Evolutionary conservation across 2,888 invertebrate genomes (phyloP).

Genomic region (Molorchus minor): DNA sequence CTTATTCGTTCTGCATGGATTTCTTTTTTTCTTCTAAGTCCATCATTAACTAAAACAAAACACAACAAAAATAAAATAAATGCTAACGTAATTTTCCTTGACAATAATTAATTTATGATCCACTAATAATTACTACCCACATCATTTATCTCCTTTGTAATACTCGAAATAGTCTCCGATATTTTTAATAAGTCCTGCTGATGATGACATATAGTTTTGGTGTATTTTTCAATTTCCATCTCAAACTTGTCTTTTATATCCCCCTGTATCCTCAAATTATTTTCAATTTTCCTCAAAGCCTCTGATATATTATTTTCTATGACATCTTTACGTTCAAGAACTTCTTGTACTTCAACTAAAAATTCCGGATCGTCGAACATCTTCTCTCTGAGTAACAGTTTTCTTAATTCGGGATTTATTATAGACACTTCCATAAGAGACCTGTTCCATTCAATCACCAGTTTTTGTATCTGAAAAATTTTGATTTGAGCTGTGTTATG

Average conservation of each 20-base stretch:
- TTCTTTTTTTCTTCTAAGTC: constrained; percentile 16
- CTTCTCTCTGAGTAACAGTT: constrained; percentile 27
- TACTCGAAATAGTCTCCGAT: neutral
- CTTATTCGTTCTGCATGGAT: neutral
- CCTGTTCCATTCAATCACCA: constrained; percentile 27
- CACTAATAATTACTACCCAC: constrained; percentile 5
- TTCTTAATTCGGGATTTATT: constrained; percentile 26
- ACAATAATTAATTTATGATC: neutral
- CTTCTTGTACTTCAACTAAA: constrained; percentile 22
- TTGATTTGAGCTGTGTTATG: too few relatives aligned
- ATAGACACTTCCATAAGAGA: constrained; percentile 27
- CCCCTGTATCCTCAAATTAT: constrained; percentile 3
- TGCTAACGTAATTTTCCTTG: neutral
- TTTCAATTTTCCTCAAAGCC: constrained; percentile 7
- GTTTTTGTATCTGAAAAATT: constrained; percentile 29
- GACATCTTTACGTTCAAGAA: constrained; percentile 3
- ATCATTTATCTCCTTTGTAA: constrained; percentile 13
- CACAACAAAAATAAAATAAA: neutral
- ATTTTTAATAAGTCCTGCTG: constrained; percentile 6
- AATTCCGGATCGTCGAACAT: constrained; percentile 22
- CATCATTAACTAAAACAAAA: constrained; percentile 2
- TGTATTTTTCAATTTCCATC: constrained; percentile 8
- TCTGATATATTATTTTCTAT: constrained; percentile 16
- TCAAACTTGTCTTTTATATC: constrained; percentile 3
- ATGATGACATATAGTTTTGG: neutral